Percentiles rank a stretch among this genome's conserved stretches.
Evolutionary conservation across 2,888 invertebrate species (phyloP).

Genomic region (Iselma pallidipennis): DNA sequence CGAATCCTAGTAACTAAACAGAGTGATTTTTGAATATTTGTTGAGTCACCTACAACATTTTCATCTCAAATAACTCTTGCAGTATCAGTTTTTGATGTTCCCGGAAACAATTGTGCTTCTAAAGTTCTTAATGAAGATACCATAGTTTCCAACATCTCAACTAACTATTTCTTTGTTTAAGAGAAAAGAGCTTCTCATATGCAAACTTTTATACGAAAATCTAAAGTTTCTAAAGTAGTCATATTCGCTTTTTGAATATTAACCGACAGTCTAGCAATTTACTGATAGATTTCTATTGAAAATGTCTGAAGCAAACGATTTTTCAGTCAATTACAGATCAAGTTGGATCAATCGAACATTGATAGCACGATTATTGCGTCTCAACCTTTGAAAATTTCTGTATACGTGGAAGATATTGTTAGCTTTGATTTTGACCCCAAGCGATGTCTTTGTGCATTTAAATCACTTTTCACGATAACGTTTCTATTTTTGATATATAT

Average conservation of each 20-base stretch:
- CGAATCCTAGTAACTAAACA: no score
- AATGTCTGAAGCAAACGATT: no score
- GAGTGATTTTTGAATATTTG: no score
- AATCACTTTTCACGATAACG: constrained; percentile 2
- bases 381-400: neutral
- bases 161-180: neutral
- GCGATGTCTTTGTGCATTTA: constrained; percentile 26
- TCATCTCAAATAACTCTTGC: no score
- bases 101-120: no score
- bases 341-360: neutral
- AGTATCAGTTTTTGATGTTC: no score
- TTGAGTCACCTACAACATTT: no score
- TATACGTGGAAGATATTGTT: constrained; percentile 15
- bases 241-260: neutral
- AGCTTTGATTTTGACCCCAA: constrained; percentile 20
- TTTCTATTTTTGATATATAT: neutral
- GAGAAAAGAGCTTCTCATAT: neutral
- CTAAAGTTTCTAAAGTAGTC: neutral
- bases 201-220: neutral
- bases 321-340: neutral
- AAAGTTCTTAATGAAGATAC: no score
- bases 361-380: neutral
- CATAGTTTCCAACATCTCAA: no score
- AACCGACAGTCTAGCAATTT: neutral
- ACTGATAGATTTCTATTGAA: neutral